Percentiles rank a stretch among this genome's conserved stretches.
Evolutionary conservation across 2,797 vertebrate genomes (phyloP).

Genomic region (Pseudopleuronectes americanus): DNA sequence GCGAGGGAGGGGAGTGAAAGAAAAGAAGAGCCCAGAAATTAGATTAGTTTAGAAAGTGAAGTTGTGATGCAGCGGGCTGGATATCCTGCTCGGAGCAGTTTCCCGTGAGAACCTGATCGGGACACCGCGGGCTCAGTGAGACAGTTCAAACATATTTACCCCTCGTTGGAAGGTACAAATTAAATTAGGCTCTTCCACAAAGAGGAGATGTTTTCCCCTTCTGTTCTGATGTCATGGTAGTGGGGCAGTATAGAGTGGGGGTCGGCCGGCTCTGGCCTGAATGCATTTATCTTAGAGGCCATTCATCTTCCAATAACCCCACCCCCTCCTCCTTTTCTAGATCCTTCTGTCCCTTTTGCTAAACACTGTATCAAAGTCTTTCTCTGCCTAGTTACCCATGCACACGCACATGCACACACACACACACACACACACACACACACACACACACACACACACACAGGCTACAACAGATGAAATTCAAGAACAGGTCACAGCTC

Average conservation of each 20-base stretch:
- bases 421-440: constrained; percentile 26
- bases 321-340: constrained; percentile 74
- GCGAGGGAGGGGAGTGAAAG: constrained; percentile 87
- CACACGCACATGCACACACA: constrained; percentile 36
- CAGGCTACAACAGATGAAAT: constrained; percentile 40
- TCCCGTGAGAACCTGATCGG: constrained; percentile 95
- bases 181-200: constrained; percentile 97
- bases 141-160: constrained; percentile 99
- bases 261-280: constrained; percentile 84
- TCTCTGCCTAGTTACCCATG: constrained; percentile 79
- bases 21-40: constrained; percentile 88
- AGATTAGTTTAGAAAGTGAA: constrained; percentile 96
- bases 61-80: constrained; percentile 88
- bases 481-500: constrained; percentile 48
- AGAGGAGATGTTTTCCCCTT: constrained; percentile 98
- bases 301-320: constrained; percentile 89
- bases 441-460: constrained; percentile 36
- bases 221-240: constrained; percentile 99
- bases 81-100: constrained; percentile 92
- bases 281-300: constrained; percentile 93
- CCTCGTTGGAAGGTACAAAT: constrained; percentile 99
- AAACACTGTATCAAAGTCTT: constrained; percentile 88
- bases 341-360: constrained; percentile 83
- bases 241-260: constrained; percentile 90
- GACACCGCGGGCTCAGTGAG: constrained; percentile 88